Evolutionary conservation across 1,140 invertebrate species (phyloP), one percentile per base, ranked within the genome.

Genomic region (Eriocheir sinensis): DNA sequence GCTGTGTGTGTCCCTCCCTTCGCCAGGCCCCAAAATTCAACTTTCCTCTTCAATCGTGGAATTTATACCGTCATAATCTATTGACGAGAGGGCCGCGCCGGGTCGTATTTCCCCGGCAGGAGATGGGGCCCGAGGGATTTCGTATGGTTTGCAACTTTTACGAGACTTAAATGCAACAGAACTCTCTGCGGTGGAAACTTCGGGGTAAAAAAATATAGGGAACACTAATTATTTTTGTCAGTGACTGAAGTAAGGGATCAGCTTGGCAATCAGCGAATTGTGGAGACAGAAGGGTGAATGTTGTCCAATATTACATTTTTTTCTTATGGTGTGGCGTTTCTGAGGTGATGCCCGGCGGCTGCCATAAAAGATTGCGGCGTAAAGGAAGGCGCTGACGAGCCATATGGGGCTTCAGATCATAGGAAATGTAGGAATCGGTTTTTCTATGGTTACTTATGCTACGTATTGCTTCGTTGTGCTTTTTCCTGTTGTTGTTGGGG

Each of bases 41-140:
- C 60, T 72, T n/a, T 72, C 60, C 60, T 72, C 60, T 72, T 72
- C 60, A 72, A 72, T 72, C 60, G 60, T 72, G 60, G 27, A 72
- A 72, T 72, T 72, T 72, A 72, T 72, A 72, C 27, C 60, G 60
- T 72, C 60, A 72, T 72, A 72, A 72, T 72, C 60, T 72, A 72
- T 72, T 72, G 60, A 72, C 60, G 60, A 72, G 60, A 72, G 60
- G 27, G 60, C 21, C 60, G 21, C 60, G 60, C 60, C 44, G 60
- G 60, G 60, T 72, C 60, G 27, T 72, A 72, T 72, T 21, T 72
- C 60, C 60, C 60, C 60, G n/a, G 60, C 60, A 72, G 60, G 60
- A 72, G 60, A 72, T 72, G 60, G 60, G 21, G 60, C 48, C 60
- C 21, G 21, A 72, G 21, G 27, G 27, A 72, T n/a, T 72, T 72